Base-by-base conservation (phyloP, 2,113 vertebrate species). In the Dicaeum eximium region DNA sequence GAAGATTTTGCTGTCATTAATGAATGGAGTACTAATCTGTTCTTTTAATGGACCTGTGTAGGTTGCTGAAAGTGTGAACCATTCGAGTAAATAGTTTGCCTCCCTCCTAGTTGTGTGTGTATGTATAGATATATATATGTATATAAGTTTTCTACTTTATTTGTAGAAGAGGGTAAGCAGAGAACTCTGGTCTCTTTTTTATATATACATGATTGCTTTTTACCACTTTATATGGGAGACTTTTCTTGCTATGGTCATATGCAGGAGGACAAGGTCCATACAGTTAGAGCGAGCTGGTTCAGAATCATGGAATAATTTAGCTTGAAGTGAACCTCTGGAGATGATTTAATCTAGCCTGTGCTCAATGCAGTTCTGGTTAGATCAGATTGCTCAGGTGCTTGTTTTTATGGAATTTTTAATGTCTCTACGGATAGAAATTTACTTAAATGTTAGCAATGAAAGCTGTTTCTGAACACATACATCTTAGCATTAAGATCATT, bases 361-460 rank as follows among this genome's bases (percentile, higher is more conserved):
- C 54, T 86, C n/a, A 54, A 1, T 77, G 50, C 14, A 70, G 31
- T 33, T 80, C 22, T 9, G 1, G 51, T 70, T 73, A 80, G 45
- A 66, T 45, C 3, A 15, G 15, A 12, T 80, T 92, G 35, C 65
- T 94, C 42, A 71, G 27, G 11, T 84, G 64, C 62, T 89, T 58
- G 48, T 75, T 82, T 74, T 37, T 75, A 33, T 56, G 74, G 65
- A 79, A 79, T 81, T 90, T 89, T 78, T 78, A 48, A 7, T 88
- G 35, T 86, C 25, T 79, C n/a, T 54, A 38, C 54, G 71, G 27
- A 17, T 35, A 86, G 38, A 73, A 61, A 61, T 88, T 44, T 65
- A 45, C 79, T 73, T 77, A 79, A 79, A 64, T 38, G 22, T 53
- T 62, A 48, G 18, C 71, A 82, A 61, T 25, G 9, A 94, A 79